A percentile compares a stretch with the other conserved stretches of the same genome.
Conservation (phyloP, 1,140 invertebrate genomes). For the Vanessa atalanta region DNA sequence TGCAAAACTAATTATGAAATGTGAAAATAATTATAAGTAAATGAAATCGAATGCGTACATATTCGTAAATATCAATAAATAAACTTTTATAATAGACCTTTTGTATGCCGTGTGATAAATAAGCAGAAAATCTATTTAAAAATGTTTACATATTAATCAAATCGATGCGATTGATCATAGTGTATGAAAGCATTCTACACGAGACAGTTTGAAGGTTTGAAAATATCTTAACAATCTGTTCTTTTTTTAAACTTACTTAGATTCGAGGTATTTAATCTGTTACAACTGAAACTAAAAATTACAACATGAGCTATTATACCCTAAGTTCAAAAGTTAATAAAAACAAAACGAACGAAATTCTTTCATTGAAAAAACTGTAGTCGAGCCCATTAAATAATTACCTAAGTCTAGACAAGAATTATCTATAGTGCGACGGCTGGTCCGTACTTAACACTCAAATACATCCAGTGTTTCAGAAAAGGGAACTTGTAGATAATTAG, state of each 20-base stretch:
- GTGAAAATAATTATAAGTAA: conserved; percentile 1
- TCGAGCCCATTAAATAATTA: conserved; percentile 55
- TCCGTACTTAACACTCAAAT: conserved; percentile 44
- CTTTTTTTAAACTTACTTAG: conserved; percentile 20
- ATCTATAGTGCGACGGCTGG: conserved; percentile 45
- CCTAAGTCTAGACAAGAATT: conserved; percentile 48
- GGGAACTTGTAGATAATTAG: conserved; percentile 64
- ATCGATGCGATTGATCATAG: conserved; percentile 13
- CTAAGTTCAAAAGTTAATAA: conserved; percentile 28
- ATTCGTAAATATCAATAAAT: conserved; percentile 8
- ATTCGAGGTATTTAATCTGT: conserved; percentile 20
- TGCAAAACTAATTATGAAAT: not conserved
- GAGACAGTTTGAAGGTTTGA: conserved; percentile 43
- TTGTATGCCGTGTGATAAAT: not conserved
- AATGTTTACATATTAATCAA: conserved; percentile 16
- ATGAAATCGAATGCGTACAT: conserved; percentile 1
- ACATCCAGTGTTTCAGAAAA: conserved; percentile 46
- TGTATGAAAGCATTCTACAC: conserved; percentile 36
- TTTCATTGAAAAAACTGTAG: conserved; percentile 42
- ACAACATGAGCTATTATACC: conserved; percentile 22
- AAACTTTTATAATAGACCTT: conserved; percentile 4
- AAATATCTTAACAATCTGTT: conserved; percentile 7
- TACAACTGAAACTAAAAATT: conserved; percentile 26
- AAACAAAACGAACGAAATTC: conserved; percentile 40
- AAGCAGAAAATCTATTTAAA: conserved; percentile 20